These are phyloP conservation scores for Garrulus glandarius DNA, from an alignment of 2,797 vertebrate genomes.

Conservation along the genomic window DNA sequence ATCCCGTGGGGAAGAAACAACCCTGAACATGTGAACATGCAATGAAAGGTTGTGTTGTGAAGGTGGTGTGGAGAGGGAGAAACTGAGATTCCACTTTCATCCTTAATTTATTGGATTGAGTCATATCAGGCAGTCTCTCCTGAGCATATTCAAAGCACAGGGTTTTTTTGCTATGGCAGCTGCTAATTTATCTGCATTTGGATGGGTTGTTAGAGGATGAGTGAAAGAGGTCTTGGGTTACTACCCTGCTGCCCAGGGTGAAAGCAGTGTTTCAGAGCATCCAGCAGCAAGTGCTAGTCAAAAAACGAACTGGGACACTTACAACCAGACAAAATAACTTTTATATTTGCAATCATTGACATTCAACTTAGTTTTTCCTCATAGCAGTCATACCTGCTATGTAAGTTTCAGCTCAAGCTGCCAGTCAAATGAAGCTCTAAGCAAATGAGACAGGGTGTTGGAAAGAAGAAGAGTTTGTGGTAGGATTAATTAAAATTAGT, in stretches of 20 bases:
- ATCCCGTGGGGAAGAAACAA: not conserved
- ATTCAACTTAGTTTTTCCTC: not conserved
- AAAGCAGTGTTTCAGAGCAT: not conserved
- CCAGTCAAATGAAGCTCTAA: not conserved
- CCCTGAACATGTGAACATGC: not conserved
- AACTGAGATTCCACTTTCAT: not conserved
- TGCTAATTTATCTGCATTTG: not conserved
- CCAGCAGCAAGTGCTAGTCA: not conserved
- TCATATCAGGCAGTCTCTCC: not conserved
- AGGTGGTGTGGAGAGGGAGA: not conserved
- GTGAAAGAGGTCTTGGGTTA: not conserved
- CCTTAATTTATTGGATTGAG: not conserved
- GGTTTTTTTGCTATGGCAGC: not conserved
- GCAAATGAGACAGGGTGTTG: not conserved
- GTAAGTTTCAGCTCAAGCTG: not conserved
- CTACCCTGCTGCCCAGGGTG: not conserved
- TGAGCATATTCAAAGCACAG: not conserved
- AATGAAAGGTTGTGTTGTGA: not conserved
- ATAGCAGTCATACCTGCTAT: not conserved
- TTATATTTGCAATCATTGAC: not conserved
- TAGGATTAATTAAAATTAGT: constrained; percentile 45
- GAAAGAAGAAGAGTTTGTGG: not conserved
- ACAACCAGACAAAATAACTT: not conserved
- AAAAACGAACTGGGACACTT: not conserved
- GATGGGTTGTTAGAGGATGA: not conserved